phyloP scores from a whole-genome alignment of 2,888 invertebrate genomes.

The Priocnemis perturbator region DNA sequence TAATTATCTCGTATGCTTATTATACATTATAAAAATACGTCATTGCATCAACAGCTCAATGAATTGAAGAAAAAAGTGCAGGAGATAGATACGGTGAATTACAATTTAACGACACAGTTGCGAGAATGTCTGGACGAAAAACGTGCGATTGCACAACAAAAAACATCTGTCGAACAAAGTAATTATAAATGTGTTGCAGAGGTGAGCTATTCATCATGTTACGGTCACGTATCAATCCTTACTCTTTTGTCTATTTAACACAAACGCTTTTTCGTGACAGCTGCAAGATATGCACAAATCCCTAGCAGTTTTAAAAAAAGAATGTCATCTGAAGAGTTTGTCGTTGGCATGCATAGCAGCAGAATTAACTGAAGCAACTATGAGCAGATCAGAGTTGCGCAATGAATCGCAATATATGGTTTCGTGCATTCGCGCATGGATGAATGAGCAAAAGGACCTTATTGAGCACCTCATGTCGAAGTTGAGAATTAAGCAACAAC shows the following conservation, averaged over 20 bases:
- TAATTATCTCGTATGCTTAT: neutral
- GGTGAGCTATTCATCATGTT: constrained; percentile 43
- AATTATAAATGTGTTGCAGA: constrained; percentile 60
- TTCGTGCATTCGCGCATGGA: constrained; percentile 63
- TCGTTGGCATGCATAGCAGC: constrained; percentile 62
- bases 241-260: neutral
- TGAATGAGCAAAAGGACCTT: constrained; percentile 62
- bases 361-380: constrained; percentile 63
- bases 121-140: constrained; percentile 61
- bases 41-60: constrained; percentile 13
- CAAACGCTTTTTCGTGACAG: constrained; percentile 44
- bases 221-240: neutral
- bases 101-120: constrained; percentile 55
- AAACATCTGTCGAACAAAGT: constrained; percentile 57
- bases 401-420: constrained; percentile 66
- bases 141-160: constrained; percentile 57
- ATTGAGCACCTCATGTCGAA: constrained; percentile 52
- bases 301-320: constrained; percentile 59
- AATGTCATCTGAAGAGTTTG: constrained; percentile 62
- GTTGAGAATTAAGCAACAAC: constrained; percentile 61
- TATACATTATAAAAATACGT: neutral
- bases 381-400: constrained; percentile 63
- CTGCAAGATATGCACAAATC: constrained; percentile 64
- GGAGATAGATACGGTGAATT: constrained; percentile 56
- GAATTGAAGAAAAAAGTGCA: constrained; percentile 51